Percentiles rank a stretch among this genome's conserved stretches.
These are phyloP conservation scores for Kryptolebias ocellatus DNA, from an alignment of 2,797 vertebrate species.

Conservation along the genomic window DNA sequence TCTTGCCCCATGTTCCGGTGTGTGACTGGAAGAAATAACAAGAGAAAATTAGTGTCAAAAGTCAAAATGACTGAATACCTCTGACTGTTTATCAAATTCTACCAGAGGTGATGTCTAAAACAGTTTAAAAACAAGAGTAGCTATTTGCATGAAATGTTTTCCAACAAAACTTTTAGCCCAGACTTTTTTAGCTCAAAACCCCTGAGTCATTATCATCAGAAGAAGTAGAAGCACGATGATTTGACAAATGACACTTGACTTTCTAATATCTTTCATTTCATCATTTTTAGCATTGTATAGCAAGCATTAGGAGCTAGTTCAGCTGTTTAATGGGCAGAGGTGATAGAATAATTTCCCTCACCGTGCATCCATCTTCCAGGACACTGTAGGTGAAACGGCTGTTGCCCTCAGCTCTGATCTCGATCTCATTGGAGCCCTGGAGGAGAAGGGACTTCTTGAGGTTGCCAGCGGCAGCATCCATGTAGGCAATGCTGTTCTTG, in stretches of 20 bases:
- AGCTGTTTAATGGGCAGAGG: not conserved
- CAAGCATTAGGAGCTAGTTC: no score
- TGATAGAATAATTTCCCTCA: slow-evolving; percentile 70
- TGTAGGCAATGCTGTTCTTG: slow-evolving; percentile 94
- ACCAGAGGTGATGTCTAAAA: not conserved
- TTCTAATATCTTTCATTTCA: no score
- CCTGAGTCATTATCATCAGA: no score
- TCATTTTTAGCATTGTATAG: not conserved
- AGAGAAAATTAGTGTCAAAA: slow-evolving; percentile 15
- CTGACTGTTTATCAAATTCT: no score
- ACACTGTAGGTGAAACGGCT: slow-evolving; percentile 97
- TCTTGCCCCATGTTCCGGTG: slow-evolving; percentile 96
- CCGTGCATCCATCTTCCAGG: slow-evolving; percentile 95
- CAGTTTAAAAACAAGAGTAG: not conserved
- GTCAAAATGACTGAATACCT: not conserved
- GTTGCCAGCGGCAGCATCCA: slow-evolving; percentile 90
- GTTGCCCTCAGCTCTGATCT: slow-evolving; percentile 98
- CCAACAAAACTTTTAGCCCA: no score
- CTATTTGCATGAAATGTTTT: no score
- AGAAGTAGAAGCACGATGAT: no score
- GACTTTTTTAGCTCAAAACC: no score
- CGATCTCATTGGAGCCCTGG: slow-evolving; percentile 98
- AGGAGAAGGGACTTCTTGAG: slow-evolving; percentile 97
- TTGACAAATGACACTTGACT: no score
- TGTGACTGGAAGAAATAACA: slow-evolving; percentile 86